phyloP scores from a whole-genome alignment of 2,888 invertebrate genomes.

The Alloscopus bannaensis region DNA sequence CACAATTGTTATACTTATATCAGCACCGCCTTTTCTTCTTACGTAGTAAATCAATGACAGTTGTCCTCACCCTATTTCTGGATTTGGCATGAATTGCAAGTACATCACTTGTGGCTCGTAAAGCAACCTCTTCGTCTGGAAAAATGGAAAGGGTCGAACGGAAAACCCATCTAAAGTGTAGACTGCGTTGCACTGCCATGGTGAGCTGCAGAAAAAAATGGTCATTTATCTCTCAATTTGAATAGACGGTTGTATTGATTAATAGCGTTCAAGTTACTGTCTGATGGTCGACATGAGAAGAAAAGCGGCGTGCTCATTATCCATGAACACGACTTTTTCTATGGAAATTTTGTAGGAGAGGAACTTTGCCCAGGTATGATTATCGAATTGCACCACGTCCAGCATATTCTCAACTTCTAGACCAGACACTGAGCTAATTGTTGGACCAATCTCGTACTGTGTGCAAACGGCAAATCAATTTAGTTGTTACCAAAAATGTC shows the following conservation, averaged over 20 bases:
- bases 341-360: slow-evolving; percentile 15
- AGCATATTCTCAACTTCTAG: slow-evolving; percentile 46
- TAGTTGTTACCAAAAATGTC: too few relatives aligned
- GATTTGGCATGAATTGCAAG: slow-evolving; percentile 16
- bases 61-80: slow-evolving; percentile 20
- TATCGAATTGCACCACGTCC: slow-evolving; percentile 22
- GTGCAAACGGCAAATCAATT: too few relatives aligned
- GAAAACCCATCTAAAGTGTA: slow-evolving; percentile 40
- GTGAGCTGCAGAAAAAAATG: slow-evolving; percentile 21
- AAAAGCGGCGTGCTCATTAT: slow-evolving; percentile 43
- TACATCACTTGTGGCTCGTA: slow-evolving; percentile 11
- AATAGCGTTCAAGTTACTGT: too few relatives aligned
- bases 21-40: too few relatives aligned
- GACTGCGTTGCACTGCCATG: slow-evolving; percentile 23
- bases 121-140: slow-evolving; percentile 24
- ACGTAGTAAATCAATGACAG: not conserved
- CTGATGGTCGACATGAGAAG: slow-evolving; percentile 39
- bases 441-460: slow-evolving; percentile 17
- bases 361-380: slow-evolving; percentile 30
- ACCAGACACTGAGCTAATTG: slow-evolving; percentile 19
- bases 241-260: too few relatives aligned
- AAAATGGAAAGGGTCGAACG: slow-evolving; percentile 32
- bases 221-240: not conserved
- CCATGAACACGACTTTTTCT: slow-evolving; percentile 47
- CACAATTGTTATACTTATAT: too few relatives aligned